Evolutionary conservation across 2,113 vertebrate genomes (phyloP), one percentile per base, ranked within the genome.

Genomic region (Cololabis saira): DNA sequence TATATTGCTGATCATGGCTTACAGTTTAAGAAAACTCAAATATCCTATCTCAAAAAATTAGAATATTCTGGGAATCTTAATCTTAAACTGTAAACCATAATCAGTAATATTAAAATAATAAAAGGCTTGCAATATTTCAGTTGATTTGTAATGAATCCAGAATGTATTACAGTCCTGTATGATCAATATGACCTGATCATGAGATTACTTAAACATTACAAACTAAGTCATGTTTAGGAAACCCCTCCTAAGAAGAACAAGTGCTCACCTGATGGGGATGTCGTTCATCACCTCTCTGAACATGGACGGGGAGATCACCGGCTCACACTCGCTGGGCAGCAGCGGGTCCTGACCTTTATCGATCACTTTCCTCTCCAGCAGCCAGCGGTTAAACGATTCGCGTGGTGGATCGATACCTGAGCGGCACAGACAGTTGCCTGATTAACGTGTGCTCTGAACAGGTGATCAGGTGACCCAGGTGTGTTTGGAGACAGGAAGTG

Each of bases 221-320:
- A 27, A 27, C 24, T 5, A 2, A 27, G 24, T 27, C 24, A 27
- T 27, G 24, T 27, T 27, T 27, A 27, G 5, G 24, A 27, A 27
- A 2, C 24, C 2, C 24, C 24, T 27, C 5, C 24, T 27, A 5
- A 27, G 24, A 27, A 27, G 24, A 15, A 15, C 13, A 16, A 14
- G 14, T 16, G 22, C 22, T 2, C 51, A 74, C 98, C 97, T 97
- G 92, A 99, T 99, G 70, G 98, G 98, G 89, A 99, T 98, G 93
- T 99, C 97, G 33, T 98, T 98, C 97, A 99, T 99, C 86, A 99
- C 96, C 92, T 99, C 98, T 71, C 97, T 93, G 90, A 99, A 99
- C 98, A 99, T 99, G 86, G 97, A 98, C 5, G 97, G 94, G 3
- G 97, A 99, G 43, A 99, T 95, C 11, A 96, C 78, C 0, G 96